Conservation (phyloP, 1,140 invertebrate species). For the Panagrolaimus sp. region DNA sequence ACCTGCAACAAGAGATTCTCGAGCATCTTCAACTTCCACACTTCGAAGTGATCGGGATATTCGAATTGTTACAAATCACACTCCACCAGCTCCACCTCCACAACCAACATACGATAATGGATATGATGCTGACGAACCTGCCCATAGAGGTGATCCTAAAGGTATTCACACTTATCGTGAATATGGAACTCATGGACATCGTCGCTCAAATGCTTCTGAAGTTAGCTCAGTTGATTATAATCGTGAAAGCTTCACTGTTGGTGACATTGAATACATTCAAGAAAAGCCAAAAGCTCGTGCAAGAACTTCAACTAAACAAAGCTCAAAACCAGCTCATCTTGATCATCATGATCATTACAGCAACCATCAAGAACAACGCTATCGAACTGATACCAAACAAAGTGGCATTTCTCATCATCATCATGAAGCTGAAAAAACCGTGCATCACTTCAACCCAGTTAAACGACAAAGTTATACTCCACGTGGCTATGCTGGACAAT, state of each 20-base stretch:
- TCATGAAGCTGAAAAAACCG: no score
- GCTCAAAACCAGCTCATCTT: no score
- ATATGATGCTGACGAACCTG: background rate
- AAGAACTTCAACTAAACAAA: background rate
- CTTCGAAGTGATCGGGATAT: background rate
- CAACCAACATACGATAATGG: background rate
- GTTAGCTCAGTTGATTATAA: background rate
- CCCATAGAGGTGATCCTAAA: background rate
- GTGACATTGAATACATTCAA: background rate
- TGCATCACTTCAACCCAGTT: no score
- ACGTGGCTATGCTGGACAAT: no score
- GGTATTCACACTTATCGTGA: background rate
- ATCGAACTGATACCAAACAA: no score
- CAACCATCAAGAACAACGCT: no score
- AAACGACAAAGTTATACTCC: no score
- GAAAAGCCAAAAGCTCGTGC: background rate
- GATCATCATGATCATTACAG: no score
- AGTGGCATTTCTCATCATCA: no score
- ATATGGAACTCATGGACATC: background rate
- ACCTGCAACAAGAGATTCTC: background rate
- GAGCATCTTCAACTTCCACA: background rate
- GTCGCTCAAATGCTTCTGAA: background rate
- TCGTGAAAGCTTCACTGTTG: background rate
- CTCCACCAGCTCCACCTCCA: no score
- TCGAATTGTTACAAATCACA: constrained; percentile 2